These are phyloP conservation scores for Manacus vitellinus DNA, from an alignment of 2,113 vertebrate genomes.

Conservation along the genomic window DNA sequence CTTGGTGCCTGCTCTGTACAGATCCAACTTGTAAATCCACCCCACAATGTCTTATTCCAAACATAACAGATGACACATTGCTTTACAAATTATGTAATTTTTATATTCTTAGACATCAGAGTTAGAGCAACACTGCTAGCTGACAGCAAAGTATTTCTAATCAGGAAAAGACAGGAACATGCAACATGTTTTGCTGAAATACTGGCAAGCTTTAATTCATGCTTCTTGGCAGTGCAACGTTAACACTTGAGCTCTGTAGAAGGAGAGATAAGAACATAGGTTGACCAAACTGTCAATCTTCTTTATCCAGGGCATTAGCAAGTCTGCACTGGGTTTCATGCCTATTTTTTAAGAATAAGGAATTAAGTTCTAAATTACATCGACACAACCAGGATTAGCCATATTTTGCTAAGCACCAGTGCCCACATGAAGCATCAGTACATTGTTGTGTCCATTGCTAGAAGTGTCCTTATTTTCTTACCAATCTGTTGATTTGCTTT, in stretches of 20 bases:
- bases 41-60: neutral
- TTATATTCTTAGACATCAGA: neutral
- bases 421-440: neutral
- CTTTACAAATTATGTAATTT: neutral
- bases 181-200: neutral
- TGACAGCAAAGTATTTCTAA: neutral
- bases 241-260: neutral
- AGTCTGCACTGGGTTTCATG: neutral
- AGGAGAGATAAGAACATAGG: neutral
- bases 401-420: neutral
- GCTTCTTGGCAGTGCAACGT: neutral
- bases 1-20: neutral
- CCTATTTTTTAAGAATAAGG: neutral
- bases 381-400: neutral
- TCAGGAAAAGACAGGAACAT: neutral
- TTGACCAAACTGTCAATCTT: neutral
- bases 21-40: neutral
- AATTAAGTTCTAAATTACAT: neutral
- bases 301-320: neutral
- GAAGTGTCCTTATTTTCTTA: neutral
- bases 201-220: neutral
- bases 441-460: neutral
- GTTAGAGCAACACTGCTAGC: neutral
- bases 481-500: neutral
- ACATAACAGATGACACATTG: neutral